Evolutionary conservation across 2,888 invertebrate species (phyloP).

Genomic region (Ophioninae sp.): DNA sequence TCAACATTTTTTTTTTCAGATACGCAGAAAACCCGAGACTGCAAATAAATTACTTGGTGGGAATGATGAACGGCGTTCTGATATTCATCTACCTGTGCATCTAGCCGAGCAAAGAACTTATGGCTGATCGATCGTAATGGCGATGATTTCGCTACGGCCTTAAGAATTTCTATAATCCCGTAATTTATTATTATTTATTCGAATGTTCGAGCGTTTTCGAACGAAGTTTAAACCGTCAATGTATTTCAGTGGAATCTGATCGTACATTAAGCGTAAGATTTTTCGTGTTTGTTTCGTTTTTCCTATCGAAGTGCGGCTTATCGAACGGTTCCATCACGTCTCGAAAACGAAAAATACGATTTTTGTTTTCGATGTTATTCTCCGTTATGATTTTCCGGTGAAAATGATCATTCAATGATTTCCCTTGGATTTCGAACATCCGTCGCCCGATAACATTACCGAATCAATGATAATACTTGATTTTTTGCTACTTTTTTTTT

Average conservation of each 20-base stretch:
- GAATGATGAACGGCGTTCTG: constrained; percentile 72
- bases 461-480: constrained; percentile 10
- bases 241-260: constrained; percentile 33
- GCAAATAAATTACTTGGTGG: constrained; percentile 74
- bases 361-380: background rate
- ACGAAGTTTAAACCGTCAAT: constrained; percentile 9
- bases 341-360: background rate
- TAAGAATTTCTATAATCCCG: constrained; percentile 3
- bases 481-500: background rate
- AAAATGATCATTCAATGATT: background rate
- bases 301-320: constrained; percentile 4
- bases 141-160: background rate
- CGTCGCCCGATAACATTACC: background rate
- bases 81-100: constrained; percentile 74
- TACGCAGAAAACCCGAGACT: constrained; percentile 63
- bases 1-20: constrained; percentile 57
- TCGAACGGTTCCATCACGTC: background rate
- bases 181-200: constrained; percentile 54
- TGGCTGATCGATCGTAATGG: background rate
- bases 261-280: constrained; percentile 18
- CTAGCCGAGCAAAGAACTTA: constrained; percentile 37
- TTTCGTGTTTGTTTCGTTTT: constrained; percentile 6
- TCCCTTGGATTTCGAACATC: background rate
- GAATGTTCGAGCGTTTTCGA: constrained; percentile 2
- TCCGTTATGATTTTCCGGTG: background rate